phyloP scores from a whole-genome alignment of 1,140 invertebrate genomes.

The Zaprionus camerounensis region DNA sequence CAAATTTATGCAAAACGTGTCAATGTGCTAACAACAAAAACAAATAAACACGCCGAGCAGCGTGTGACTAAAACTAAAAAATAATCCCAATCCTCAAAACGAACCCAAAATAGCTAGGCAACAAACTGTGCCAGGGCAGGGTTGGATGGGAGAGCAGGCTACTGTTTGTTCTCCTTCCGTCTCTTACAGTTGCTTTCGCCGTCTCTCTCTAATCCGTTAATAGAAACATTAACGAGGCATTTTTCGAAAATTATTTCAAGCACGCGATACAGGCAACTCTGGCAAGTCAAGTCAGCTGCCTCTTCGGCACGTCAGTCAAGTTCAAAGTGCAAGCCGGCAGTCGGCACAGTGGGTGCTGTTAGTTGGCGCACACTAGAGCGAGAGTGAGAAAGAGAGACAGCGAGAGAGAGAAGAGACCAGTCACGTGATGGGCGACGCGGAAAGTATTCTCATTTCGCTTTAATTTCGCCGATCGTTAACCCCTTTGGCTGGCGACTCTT shows the following conservation, averaged over 20 bases:
- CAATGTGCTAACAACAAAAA: constrained; percentile 81
- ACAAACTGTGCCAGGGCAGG: constrained; percentile 51
- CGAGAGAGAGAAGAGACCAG: constrained; percentile 15
- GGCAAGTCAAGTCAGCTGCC: constrained; percentile 55
- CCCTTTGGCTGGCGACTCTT: constrained; percentile 51
- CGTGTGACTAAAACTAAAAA: constrained; percentile 56
- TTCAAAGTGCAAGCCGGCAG: constrained; percentile 67
- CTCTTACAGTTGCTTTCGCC: constrained; percentile 41
- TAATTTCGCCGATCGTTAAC: constrained; percentile 82
- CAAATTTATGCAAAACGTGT: constrained; percentile 84
- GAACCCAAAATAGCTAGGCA: constrained; percentile 8
- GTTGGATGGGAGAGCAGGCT: not conserved
- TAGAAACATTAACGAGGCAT: constrained; percentile 83
- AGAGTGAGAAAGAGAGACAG: not conserved
- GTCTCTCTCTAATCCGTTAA: constrained; percentile 82
- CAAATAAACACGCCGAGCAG: constrained; percentile 53
- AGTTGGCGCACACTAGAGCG: constrained; percentile 16
- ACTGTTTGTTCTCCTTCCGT: constrained; percentile 5
- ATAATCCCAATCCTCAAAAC: constrained; percentile 21
- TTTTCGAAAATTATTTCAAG: constrained; percentile 81
- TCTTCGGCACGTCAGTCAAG: constrained; percentile 77
- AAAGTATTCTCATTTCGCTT: constrained; percentile 66
- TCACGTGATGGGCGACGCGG: constrained; percentile 50
- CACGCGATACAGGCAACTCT: constrained; percentile 68
- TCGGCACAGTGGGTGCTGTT: constrained; percentile 41